These are phyloP conservation scores for Leptatherina wallacei DNA, from an alignment of 2,797 vertebrate genomes.

Conservation along the genomic window DNA sequence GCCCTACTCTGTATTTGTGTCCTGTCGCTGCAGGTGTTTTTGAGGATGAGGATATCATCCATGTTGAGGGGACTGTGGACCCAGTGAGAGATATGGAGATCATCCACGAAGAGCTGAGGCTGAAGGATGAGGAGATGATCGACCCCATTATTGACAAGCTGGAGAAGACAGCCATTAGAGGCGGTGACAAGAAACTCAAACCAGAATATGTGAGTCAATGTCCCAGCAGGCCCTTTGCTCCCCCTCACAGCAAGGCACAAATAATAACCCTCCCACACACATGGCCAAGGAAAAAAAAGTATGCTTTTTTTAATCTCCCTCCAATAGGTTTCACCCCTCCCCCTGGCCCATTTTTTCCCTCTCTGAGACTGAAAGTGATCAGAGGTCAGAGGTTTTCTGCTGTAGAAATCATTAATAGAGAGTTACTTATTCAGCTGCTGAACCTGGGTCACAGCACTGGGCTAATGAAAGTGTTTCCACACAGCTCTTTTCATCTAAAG, in stretches of 20 bases:
- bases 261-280: conserved; percentile 82
- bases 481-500: conserved; percentile 83
- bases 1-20: conserved; percentile 50
- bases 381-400: conserved; percentile 85
- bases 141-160: conserved; percentile 93
- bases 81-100: conserved; percentile 89
- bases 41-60: conserved; percentile 97
- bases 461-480: conserved; percentile 85
- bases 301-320: conserved; percentile 77
- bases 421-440: conserved; percentile 86
- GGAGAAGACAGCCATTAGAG: conserved; percentile 93
- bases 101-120: conserved; percentile 90
- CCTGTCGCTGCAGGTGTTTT: conserved; percentile 87
- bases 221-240: conserved; percentile 75
- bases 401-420: conserved; percentile 88
- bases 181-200: conserved; percentile 93
- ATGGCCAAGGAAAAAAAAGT: conserved; percentile 70
- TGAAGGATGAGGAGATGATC: conserved; percentile 95
- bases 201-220: conserved; percentile 96
- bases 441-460: conserved; percentile 77
- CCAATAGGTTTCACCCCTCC: conserved; percentile 72
- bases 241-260: conserved; percentile 75
- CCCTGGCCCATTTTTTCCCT: conserved; percentile 72
- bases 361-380: conserved; percentile 84
- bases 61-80: conserved; percentile 94